Evolutionary conservation across 1,140 invertebrate species (phyloP).

Genomic region (Heliothis subflexa): DNA sequence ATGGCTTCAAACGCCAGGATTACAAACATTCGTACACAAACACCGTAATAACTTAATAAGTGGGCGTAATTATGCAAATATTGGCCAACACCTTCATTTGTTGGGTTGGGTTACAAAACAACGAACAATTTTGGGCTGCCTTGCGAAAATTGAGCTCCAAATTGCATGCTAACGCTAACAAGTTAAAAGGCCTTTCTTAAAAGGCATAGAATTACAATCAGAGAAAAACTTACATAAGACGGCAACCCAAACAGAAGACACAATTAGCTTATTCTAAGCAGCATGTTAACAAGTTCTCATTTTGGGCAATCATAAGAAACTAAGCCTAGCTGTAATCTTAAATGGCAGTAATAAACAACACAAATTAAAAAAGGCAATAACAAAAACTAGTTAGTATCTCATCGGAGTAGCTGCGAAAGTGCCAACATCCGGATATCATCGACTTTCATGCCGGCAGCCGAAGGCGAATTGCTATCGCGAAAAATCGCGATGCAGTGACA

Average conservation of each 20-base stretch:
- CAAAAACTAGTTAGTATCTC: conserved; percentile 3
- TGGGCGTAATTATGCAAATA: conserved; percentile 42
- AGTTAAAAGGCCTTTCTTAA: not conserved
- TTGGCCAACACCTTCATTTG: conserved; percentile 27
- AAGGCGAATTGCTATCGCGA: not conserved
- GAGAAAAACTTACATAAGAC: not conserved
- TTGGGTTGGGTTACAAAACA: conserved; percentile 28
- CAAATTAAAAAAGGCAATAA: not conserved
- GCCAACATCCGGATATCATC: conserved; percentile 15
- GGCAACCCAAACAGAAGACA: too few relatives aligned
- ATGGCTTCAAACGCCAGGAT: not conserved
- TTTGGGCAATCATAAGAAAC: too few relatives aligned
- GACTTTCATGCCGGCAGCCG: not conserved
- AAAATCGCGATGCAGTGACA: not conserved
- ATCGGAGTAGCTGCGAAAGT: not conserved
- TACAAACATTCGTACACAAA: conserved; percentile 19
- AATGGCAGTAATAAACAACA: not conserved
- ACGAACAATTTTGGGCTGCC: conserved; percentile 26
- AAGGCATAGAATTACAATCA: not conserved
- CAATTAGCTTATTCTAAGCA: too few relatives aligned
- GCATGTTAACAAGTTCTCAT: too few relatives aligned
- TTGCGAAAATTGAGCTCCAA: conserved; percentile 35
- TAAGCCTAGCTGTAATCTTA: conserved; percentile 2
- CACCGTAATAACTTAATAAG: conserved; percentile 14
- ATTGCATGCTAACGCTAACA: not conserved